Evolutionary conservation across 2,888 invertebrate species (phyloP), one percentile per base, ranked within the genome.

Genomic region (Ptychoptera contaminata): DNA sequence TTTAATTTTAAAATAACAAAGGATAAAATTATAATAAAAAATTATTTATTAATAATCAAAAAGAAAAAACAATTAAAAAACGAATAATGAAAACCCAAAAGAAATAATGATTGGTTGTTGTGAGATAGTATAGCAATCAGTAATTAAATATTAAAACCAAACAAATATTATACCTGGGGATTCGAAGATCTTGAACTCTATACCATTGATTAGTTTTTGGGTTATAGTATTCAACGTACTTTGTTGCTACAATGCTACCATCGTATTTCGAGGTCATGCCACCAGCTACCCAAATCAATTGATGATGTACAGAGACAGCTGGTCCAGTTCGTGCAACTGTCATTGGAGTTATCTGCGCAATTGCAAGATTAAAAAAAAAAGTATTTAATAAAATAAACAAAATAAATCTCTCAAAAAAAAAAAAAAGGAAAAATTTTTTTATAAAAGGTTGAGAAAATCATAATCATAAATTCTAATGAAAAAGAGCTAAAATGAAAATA

Each of bases 261-360:
- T 69, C 70, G 56, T 69, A 70, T 52, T 73, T 71, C 15, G 70
- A 71, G 11, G 73, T 73, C 73, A 79, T 74, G 29, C 80, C 81
- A 37, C 80, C 80, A 3, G 76, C 77, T 29, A 78, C 75, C 79
- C 79, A 79, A 58, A 81, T 77, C 52, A 71, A 70, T 52, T 76
- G 74, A 29, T 73, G 67, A 58, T 74, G 76, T 55, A 75, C 74
- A 40, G 71, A 65, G 46, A 72, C 69, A 0, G 76, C 77, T 31
- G 73, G 67, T 2, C 79, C 79, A 67, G 76, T 73, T 37, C 78
- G 67, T 1, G 76, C 71, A 9, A 67, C 65, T 16, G 63, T 59
- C 72, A 81, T 71, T 0, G 77, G 61, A 2, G 72, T 65, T 48
- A 76, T 69, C 32, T 32, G 9, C n/a, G 9, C 11, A n/a, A 32